Evolutionary conservation across 2,888 invertebrate species (phyloP).

Genomic region (Drosophila prostipennis): DNA sequence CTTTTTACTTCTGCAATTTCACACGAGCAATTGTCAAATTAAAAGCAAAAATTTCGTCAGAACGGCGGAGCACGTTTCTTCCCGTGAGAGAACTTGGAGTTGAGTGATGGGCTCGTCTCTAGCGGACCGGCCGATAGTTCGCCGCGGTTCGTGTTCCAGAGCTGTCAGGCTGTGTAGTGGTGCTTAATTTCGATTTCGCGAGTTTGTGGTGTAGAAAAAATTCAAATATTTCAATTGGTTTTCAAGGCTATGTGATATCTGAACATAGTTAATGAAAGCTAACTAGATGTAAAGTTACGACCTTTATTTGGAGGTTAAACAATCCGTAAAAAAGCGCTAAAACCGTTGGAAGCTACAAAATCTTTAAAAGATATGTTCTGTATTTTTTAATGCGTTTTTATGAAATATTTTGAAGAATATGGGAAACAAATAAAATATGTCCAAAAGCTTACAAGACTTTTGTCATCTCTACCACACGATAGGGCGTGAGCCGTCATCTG

Average conservation of each 20-base stretch:
- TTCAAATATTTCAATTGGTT: conserved; percentile 3
- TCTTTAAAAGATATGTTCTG: no score
- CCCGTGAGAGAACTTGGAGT: conserved; percentile 62
- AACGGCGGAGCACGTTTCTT: conserved; percentile 71
- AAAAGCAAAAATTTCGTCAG: conserved; percentile 73
- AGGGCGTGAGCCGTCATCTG: background rate
- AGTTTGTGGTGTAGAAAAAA: background rate
- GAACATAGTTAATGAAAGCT: background rate
- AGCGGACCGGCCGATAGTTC: conserved; percentile 30
- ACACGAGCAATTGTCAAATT: conserved; percentile 42
- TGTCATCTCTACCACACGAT: background rate
- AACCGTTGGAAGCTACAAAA: no score
- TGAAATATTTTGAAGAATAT: no score
- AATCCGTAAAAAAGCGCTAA: no score
- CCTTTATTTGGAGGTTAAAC: no score
- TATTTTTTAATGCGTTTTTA: no score
- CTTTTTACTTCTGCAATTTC: conserved; percentile 45
- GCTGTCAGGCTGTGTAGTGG: conserved; percentile 32
- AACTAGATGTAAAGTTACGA: background rate
- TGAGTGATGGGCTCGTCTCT: conserved; percentile 21
- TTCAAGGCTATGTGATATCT: conserved; percentile 1
- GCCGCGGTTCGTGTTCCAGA: conserved; percentile 32
- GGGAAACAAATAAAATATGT: no score
- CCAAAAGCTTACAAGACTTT: no score
- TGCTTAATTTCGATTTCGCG: background rate